Percentiles rank a stretch among this genome's conserved stretches.
phyloP scores from a whole-genome alignment of 2,113 vertebrate species.

The Stomatorhinus ivindoensis region DNA sequence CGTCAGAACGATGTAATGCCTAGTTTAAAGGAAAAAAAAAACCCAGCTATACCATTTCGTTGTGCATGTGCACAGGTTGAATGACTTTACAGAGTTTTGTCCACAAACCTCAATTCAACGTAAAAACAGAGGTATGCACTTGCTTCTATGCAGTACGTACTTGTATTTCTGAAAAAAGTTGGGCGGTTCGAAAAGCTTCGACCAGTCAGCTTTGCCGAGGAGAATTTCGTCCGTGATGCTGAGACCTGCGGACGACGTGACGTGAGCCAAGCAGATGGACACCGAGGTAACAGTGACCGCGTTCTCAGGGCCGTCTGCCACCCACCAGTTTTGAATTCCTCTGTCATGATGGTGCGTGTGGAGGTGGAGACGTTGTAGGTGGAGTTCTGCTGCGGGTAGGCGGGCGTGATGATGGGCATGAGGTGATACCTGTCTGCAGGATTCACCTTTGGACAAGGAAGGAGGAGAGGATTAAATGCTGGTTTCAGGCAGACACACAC shows the following conservation, averaged over 20 bases:
- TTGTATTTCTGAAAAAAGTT: constrained; percentile 97
- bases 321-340: constrained; percentile 90
- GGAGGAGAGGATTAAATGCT: background rate
- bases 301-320: background rate
- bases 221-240: constrained; percentile 89
- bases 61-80: background rate
- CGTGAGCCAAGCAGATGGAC: background rate
- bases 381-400: constrained; percentile 96
- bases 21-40: constrained; percentile 36
- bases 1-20: constrained; percentile 93
- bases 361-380: constrained; percentile 91
- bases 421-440: constrained; percentile 85
- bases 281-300: background rate
- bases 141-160: constrained; percentile 57
- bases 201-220: constrained; percentile 86
- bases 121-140: background rate
- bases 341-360: constrained; percentile 85
- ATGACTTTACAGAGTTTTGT: background rate
- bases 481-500: background rate
- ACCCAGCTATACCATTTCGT: background rate
- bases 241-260: constrained; percentile 64
- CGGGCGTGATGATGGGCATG: constrained; percentile 97
- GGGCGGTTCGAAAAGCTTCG: constrained; percentile 87
- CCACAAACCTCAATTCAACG: background rate
- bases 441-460: constrained; percentile 70